A percentile compares a stretch with the other conserved stretches of the same genome.
phyloP scores from a whole-genome alignment of 1,140 invertebrate genomes.

The Drosophila chauvacae region DNA sequence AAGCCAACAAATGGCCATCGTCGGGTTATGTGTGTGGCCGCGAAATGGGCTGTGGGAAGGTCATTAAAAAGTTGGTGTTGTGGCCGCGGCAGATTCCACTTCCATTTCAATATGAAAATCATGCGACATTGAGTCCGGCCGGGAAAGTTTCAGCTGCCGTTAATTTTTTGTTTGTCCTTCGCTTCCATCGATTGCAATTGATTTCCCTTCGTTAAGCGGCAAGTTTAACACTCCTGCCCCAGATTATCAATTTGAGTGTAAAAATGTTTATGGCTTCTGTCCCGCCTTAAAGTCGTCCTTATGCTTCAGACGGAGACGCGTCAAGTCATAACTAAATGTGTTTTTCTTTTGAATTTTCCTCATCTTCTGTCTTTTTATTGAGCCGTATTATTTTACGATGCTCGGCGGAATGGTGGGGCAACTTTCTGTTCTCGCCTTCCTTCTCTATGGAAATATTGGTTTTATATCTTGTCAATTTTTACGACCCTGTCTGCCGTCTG shows the following conservation, averaged over 20 bases:
- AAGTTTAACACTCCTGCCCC: conserved; percentile 18
- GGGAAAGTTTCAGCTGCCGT: conserved; percentile 15
- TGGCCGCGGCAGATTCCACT: conserved; percentile 17
- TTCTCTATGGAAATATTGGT: conserved; percentile 36
- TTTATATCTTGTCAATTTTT: conserved; percentile 62
- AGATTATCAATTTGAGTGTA: conserved; percentile 37
- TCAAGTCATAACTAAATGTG: conserved; percentile 53
- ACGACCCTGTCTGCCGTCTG: conserved; percentile 16
- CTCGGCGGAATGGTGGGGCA: conserved; percentile 15
- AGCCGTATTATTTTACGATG: conserved; percentile 52
- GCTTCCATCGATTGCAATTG: conserved; percentile 38
- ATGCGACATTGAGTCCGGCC: not conserved
- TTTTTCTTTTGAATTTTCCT: conserved; percentile 25
- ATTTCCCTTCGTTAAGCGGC: conserved; percentile 30
- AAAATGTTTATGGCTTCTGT: conserved; percentile 32
- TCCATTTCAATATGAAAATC: conserved; percentile 34
- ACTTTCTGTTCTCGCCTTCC: conserved; percentile 24
- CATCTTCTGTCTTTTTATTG: conserved; percentile 29
- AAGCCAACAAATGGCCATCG: conserved; percentile 39
- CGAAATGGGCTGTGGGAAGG: conserved; percentile 25
- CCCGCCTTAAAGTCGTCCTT: conserved; percentile 45
- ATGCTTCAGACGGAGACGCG: conserved; percentile 36
- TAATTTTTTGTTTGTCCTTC: conserved; percentile 17
- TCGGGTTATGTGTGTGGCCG: conserved; percentile 16
- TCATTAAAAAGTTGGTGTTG: conserved; percentile 28